Percentiles rank a stretch among this genome's conserved stretches.
phyloP scores from a whole-genome alignment of 2,888 invertebrate species.

The Acanthococcus lagerstroemiae region DNA sequence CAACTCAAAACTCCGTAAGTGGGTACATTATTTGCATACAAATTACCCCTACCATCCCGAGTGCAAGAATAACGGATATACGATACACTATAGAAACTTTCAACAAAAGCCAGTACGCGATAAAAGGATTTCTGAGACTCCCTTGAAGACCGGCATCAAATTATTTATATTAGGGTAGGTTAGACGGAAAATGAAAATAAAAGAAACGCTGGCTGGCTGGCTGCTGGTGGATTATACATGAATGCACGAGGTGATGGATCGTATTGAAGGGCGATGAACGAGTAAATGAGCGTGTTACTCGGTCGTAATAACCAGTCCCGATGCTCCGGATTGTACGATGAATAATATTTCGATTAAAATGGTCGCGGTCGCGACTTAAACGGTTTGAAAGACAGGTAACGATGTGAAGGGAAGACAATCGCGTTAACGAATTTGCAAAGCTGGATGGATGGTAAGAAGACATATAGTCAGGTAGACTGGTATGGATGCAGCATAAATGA shows the following conservation, averaged over 20 bases:
- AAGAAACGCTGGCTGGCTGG: not conserved
- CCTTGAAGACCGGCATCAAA: conserved; percentile 2
- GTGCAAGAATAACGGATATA: conserved; percentile 11
- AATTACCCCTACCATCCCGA: conserved; percentile 11
- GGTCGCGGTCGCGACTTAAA: too few relatives aligned
- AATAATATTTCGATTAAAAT: too few relatives aligned
- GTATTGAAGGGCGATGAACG: conserved; percentile 20
- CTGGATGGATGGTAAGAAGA: too few relatives aligned
- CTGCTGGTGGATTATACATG: not conserved
- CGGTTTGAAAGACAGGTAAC: too few relatives aligned
- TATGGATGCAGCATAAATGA: too few relatives aligned
- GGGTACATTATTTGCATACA: conserved; percentile 26
- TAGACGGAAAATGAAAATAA: conserved; percentile 1
- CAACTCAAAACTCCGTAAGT: conserved; percentile 21
- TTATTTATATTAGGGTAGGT: conserved; percentile 27
- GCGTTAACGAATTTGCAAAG: too few relatives aligned
- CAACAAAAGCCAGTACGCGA: conserved; percentile 1
- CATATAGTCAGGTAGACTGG: too few relatives aligned
- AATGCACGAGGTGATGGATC: conserved; percentile 7
- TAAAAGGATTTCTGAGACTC: conserved; percentile 7
- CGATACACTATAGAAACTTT: conserved; percentile 14
- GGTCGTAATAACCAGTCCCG: conserved; percentile 6
- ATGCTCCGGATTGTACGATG: not conserved
- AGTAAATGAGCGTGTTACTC: conserved; percentile 17
- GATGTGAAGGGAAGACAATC: too few relatives aligned